phyloP scores from a whole-genome alignment of 2,888 invertebrate species.

The Synergus laeviventris region DNA sequence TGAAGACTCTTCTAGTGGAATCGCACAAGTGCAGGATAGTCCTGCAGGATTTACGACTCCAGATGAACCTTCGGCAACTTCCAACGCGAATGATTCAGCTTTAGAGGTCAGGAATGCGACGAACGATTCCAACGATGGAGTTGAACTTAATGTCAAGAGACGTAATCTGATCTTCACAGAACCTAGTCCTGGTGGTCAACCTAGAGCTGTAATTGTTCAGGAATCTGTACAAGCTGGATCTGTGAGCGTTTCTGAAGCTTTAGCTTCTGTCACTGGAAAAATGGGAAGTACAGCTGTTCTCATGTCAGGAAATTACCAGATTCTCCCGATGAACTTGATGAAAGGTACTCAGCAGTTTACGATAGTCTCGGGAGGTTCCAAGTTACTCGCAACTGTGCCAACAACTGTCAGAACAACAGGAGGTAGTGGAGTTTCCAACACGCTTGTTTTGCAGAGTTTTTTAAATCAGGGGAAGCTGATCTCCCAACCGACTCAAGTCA shows the following conservation, averaged over 20 bases:
- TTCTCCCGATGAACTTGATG: slow-evolving; percentile 84
- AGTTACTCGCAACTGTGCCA: slow-evolving; percentile 75
- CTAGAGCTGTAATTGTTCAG: slow-evolving; percentile 72
- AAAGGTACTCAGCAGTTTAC: slow-evolving; percentile 86
- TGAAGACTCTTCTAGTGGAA: slow-evolving; percentile 86
- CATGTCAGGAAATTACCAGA: slow-evolving; percentile 83
- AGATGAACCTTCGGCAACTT: slow-evolving; percentile 66
- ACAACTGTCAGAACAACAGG: slow-evolving; percentile 64
- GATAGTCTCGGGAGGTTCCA: slow-evolving; percentile 84
- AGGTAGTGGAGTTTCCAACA: slow-evolving; percentile 78
- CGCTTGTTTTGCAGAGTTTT: slow-evolving; percentile 82
- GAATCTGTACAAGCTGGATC: slow-evolving; percentile 68
- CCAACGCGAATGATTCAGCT: slow-evolving; percentile 59
- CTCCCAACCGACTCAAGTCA: slow-evolving; percentile 64
- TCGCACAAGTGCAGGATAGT: slow-evolving; percentile 73
- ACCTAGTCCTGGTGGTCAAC: slow-evolving; percentile 66
- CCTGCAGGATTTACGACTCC: slow-evolving; percentile 73
- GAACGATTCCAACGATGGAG: slow-evolving; percentile 70
- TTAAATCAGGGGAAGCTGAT: slow-evolving; percentile 80
- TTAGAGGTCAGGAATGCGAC: slow-evolving; percentile 68
- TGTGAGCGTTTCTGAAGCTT: slow-evolving; percentile 80
- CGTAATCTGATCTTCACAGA: slow-evolving; percentile 72
- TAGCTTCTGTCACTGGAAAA: slow-evolving; percentile 80
- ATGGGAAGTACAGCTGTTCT: slow-evolving; percentile 82
- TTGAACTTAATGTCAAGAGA: slow-evolving; percentile 66